Base-by-base conservation (phyloP, 2,797 vertebrate species). In the Tragelaphus eurycerus region DNA sequence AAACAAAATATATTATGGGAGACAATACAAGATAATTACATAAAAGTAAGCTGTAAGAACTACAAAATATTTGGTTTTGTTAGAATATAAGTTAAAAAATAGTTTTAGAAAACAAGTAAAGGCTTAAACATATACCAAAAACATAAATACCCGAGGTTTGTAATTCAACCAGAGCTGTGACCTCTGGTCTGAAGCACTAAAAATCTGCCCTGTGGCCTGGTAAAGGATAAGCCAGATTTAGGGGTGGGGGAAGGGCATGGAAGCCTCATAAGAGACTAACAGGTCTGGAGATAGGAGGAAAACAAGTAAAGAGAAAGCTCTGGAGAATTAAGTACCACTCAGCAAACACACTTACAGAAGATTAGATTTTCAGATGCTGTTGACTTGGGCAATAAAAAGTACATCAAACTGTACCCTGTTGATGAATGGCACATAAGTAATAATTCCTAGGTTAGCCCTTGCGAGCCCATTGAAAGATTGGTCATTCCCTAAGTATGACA, bases 351-450 rank as follows among this genome's bases (percentile, higher is more conserved):
- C 25, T 84, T 90, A 55, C 0, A 96, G 78, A 92, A 98, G 98
- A 98, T 95, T 91, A 83, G 89, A 95, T 98, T 97, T 96, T 97
- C 94, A 98, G 95, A 98, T 93, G 86, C 67, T 96, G 95, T 98
- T 97, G 97, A 98, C 2, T 9, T 78, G 97, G 97, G 88, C 79
- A 98, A 93, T 97, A 97, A 96, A 96, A 88, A 94, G 78, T 93
- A 93, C 95, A 96, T 60, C 93, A 95, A 90, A 97, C 46, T 52
- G 87, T 5, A 46, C 76, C 95, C 97, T 96, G 89, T 10, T 95
- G 76, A 97, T 96, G 97, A 98, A 98, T 29, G 89, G 90, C 93
- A 48, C 0, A 3, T 59, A 97, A 92, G 46, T 90, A 97, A 97
- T 38, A 96, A 88, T 81, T 76, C 87, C 88, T 88, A 48, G 79